Evolutionary conservation across 30 jellyfish, hydroid and myxozoan genomes (phyloP).

Genomic region (Aurelia coerulea): DNA sequence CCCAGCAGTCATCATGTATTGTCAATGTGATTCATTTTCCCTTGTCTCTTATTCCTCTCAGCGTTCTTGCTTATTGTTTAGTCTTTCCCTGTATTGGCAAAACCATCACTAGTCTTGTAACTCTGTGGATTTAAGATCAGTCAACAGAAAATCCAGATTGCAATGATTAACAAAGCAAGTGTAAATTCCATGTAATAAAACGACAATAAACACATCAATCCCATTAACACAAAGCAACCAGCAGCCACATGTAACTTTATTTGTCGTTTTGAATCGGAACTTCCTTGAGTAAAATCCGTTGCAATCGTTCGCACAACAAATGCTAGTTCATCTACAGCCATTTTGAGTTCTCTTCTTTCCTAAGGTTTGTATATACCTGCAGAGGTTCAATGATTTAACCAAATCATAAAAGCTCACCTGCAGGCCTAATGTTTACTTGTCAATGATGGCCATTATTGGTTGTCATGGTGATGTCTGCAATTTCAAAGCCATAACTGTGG

Average conservation of each 20-base stretch:
- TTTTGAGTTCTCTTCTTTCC: background rate
- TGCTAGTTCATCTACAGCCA: constrained; percentile 65
- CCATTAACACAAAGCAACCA: constrained; percentile 44
- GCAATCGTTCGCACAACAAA: constrained; percentile 48
- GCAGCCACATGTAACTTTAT: constrained; percentile 34
- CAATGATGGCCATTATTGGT: background rate
- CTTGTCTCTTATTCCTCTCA: too few species aligned
- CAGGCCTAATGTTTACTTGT: background rate
- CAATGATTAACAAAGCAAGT: constrained; percentile 50
- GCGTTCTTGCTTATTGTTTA: too few species aligned
- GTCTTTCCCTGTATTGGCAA: too few species aligned
- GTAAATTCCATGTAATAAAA: constrained; percentile 57
- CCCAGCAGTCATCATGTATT: too few species aligned
- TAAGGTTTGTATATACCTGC: too few species aligned
- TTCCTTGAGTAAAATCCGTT: constrained; percentile 19
- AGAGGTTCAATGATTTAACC: too few species aligned
- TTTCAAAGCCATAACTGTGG: too few species aligned
- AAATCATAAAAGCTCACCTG: background rate
- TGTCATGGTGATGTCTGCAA: too few species aligned
- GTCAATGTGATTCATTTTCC: too few species aligned
- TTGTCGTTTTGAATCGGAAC: constrained; percentile 36
- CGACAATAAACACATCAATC: constrained; percentile 28
- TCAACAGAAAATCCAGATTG: constrained; percentile 63
- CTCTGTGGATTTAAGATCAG: too few species aligned
- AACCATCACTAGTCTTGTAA: too few species aligned